Conservation (phyloP, 2,888 invertebrate species). For the Adelognathus sp. region DNA sequence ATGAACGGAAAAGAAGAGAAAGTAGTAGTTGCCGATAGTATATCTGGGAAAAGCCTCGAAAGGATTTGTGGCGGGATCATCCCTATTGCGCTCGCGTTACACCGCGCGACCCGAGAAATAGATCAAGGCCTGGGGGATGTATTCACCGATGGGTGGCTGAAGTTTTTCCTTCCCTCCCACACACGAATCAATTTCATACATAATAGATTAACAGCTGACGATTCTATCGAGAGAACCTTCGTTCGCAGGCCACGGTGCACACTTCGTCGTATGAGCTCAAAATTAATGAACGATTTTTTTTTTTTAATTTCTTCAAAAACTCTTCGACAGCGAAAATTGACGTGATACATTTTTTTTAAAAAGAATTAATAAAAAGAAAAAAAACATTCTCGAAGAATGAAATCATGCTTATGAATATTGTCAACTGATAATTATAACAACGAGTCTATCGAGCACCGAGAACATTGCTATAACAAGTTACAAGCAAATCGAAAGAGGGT, state of each 20-base stretch:
- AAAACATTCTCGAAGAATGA: no score
- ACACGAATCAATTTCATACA: not conserved
- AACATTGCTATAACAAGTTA: not conserved
- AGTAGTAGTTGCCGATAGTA: not conserved
- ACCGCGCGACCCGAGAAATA: conserved; percentile 19
- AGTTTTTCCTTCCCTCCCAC: no score
- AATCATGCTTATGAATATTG: no score
- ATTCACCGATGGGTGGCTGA: not conserved
- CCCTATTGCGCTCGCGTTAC: conserved; percentile 25
- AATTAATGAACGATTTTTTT: no score
- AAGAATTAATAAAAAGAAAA: no score
- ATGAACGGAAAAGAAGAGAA: not conserved
- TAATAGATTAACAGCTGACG: not conserved
- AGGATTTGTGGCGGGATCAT: conserved; percentile 56
- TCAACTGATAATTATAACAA: no score
- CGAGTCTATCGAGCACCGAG: not conserved
- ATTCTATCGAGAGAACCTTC: no score
- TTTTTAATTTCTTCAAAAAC: not conserved
- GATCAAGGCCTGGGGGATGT: not conserved
- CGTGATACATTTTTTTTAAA: not conserved
- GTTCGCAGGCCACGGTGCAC: no score
- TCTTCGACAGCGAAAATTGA: not conserved
- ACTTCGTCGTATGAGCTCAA: no score
- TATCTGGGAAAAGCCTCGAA: conserved; percentile 29
- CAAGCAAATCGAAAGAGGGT: not conserved